These are phyloP conservation scores for Hydropotes inermis DNA, from an alignment of 2,113 vertebrate species.

Conservation along the genomic window DNA sequence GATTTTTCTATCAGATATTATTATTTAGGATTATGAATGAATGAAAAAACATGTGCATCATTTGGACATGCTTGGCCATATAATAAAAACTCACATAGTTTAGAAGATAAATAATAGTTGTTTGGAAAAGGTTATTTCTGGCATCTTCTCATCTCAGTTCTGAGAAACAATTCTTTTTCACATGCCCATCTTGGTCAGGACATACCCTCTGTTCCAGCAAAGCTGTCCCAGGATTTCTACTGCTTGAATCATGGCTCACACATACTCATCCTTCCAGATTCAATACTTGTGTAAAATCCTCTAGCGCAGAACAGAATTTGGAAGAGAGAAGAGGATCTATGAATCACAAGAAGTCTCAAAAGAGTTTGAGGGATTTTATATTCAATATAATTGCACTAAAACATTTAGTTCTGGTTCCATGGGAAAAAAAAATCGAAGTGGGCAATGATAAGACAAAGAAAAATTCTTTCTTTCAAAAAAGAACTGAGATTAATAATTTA, in stretches of 20 bases:
- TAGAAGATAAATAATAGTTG: background rate
- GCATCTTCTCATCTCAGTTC: background rate
- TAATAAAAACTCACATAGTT: background rate
- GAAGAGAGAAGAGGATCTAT: background rate
- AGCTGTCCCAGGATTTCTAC: background rate
- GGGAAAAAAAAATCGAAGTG: background rate
- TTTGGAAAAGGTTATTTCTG: slow-evolving; percentile 17
- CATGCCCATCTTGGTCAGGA: background rate
- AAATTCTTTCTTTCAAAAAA: background rate
- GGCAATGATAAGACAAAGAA: background rate
- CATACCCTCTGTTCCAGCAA: background rate
- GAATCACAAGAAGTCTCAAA: background rate
- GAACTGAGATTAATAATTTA: background rate
- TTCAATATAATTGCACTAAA: slow-evolving; percentile 4
- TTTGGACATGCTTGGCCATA: background rate
- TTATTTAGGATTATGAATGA: background rate
- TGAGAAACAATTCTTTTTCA: background rate
- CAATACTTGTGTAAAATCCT: background rate
- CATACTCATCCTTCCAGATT: background rate
- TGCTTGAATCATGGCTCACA: background rate
- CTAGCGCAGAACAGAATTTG: background rate
- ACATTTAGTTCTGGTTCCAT: background rate
- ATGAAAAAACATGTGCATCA: background rate
- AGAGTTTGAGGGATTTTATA: slow-evolving; percentile 25
- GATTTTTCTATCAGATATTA: background rate